Percentiles rank a stretch among this genome's conserved stretches.
These are phyloP conservation scores for Harmothoe impar DNA, from an alignment of 2,888 invertebrate genomes.

Conservation along the genomic window DNA sequence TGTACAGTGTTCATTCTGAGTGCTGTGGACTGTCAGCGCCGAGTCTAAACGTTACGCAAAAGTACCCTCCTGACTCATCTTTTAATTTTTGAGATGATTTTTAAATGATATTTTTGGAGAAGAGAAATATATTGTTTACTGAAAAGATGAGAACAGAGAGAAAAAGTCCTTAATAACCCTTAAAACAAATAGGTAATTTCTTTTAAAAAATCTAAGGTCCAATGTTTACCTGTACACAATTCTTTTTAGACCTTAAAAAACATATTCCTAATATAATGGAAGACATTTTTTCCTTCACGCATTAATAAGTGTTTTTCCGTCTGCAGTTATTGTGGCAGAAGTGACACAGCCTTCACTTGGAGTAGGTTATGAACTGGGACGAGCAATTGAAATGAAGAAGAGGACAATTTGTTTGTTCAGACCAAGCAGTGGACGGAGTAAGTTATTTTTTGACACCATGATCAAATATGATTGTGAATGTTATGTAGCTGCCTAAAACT, in stretches of 20 bases:
- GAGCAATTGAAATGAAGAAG: not conserved
- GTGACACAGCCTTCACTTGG: constrained; percentile 5
- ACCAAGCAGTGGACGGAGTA: not conserved
- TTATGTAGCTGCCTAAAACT: no score
- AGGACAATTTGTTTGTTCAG: not conserved
- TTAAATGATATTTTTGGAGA: no score
- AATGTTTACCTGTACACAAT: not conserved
- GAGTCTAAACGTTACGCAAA: no score
- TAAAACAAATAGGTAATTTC: not conserved
- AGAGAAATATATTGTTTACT: not conserved
- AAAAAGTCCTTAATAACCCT: not conserved
- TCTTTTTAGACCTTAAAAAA: not conserved
- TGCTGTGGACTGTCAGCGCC: no score
- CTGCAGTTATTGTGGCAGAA: not conserved
- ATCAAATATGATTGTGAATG: no score
- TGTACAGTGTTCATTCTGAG: no score
- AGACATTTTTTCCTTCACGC: not conserved
- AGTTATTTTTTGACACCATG: not conserved
- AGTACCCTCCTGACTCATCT: no score
- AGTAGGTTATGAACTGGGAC: not conserved
- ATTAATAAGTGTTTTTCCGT: not conserved
- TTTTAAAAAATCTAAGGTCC: no score
- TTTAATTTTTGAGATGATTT: no score
- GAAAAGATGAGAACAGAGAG: not conserved
- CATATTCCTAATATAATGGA: not conserved